These are phyloP conservation scores for Trididemnum miniatum DNA, from an alignment of 23 tunicate genomes.

Conservation along the genomic window DNA sequence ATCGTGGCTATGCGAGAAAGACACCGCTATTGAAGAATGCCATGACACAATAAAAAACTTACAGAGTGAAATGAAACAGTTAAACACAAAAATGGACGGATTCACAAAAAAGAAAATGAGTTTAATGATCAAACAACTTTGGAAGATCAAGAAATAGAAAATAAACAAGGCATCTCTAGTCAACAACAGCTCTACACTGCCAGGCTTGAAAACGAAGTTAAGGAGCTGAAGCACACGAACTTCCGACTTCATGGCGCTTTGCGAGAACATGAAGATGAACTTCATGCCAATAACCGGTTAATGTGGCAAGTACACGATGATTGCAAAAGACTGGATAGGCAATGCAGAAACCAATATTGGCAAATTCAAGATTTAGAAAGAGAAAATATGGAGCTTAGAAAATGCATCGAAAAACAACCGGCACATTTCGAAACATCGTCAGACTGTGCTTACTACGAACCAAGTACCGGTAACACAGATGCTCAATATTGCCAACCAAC, in stretches of 20 bases:
- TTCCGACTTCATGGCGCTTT: neutral
- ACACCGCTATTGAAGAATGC: neutral
- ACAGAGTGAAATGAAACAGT: neutral
- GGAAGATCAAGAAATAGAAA: neutral
- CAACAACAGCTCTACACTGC: neutral
- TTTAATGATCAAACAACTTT: neutral
- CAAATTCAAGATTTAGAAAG: neutral
- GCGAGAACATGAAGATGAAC: neutral
- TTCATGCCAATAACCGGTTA: neutral
- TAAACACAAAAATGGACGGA: neutral
- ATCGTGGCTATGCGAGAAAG: neutral
- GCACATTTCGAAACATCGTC: too few species aligned
- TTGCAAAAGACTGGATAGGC: neutral
- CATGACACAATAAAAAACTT: neutral
- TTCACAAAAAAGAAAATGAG: too few species aligned
- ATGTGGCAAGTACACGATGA: neutral
- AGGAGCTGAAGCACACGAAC: neutral
- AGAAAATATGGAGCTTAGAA: neutral
- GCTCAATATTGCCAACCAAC: too few species aligned
- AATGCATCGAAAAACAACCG: neutral
- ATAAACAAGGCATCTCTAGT: neutral
- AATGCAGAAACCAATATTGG: neutral
- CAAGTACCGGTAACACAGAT: too few species aligned
- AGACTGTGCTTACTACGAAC: too few species aligned
- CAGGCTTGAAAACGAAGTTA: neutral